Conservation (phyloP, 2,113 vertebrate species). For the Ceuthmochares aereus region DNA sequence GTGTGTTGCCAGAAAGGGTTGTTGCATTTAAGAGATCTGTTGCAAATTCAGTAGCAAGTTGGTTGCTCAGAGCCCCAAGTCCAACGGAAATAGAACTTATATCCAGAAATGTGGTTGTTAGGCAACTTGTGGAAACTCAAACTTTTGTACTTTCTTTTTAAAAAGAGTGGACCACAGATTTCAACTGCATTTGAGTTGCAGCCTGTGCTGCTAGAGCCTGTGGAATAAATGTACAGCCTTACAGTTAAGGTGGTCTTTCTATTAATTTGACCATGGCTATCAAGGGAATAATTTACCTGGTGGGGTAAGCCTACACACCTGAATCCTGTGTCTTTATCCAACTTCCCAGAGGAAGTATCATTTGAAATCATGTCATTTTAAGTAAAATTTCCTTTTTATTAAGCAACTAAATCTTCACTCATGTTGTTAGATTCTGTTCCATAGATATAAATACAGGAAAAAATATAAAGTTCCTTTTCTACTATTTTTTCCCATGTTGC, state of each 20-base stretch:
- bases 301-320: not conserved
- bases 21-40: not conserved
- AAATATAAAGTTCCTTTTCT: not conserved
- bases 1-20: too few relatives aligned
- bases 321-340: not conserved
- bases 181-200: not conserved
- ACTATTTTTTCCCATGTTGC: not conserved
- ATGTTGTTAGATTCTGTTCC: not conserved
- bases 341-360: not conserved
- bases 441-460: not conserved
- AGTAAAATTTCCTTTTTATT: not conserved
- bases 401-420: not conserved
- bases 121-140: too few relatives aligned
- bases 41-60: fast-evolving
- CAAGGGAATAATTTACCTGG: not conserved
- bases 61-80: not conserved
- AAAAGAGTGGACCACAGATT: not conserved
- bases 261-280: not conserved
- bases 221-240: not conserved
- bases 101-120: not conserved
- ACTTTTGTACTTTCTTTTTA: not conserved
- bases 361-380: not conserved
- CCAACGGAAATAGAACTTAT: not conserved
- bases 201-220: not conserved
- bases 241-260: not conserved